These are phyloP conservation scores for Chaunax sp. DNA, from an alignment of 2,797 vertebrate species.

Conservation along the genomic window DNA sequence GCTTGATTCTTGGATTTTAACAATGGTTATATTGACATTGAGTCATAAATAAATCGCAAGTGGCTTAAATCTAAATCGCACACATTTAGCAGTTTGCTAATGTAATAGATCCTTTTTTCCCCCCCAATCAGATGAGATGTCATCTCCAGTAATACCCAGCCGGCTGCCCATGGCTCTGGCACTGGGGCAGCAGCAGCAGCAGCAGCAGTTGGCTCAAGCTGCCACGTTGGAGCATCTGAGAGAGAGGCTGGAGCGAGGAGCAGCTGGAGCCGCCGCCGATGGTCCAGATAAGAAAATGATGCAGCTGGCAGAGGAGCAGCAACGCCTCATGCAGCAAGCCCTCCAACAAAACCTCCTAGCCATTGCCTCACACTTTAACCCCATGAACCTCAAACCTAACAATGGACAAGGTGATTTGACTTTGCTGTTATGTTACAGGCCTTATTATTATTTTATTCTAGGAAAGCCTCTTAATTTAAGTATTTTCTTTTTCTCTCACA, in stretches of 20 bases:
- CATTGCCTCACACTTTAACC: constrained; percentile 89
- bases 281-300: constrained; percentile 90
- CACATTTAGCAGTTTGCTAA: not conserved
- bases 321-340: constrained; percentile 94
- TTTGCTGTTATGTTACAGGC: not conserved
- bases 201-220: constrained; percentile 83
- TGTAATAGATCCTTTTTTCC: not conserved
- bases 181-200: constrained; percentile 85
- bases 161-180: constrained; percentile 86
- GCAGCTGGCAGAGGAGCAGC: constrained; percentile 90
- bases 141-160: constrained; percentile 82
- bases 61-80: no score
- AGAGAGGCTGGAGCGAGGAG: constrained; percentile 88
- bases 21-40: not conserved
- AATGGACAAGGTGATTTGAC: constrained; percentile 73
- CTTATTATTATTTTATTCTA: not conserved
- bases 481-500: constrained; percentile 63
- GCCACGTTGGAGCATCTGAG: constrained; percentile 91
- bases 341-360: constrained; percentile 94
- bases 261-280: constrained; percentile 62
- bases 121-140: constrained; percentile 82
- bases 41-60: no score
- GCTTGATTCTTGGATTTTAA: not conserved
- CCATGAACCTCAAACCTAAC: constrained; percentile 76
- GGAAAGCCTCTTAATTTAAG: not conserved